Conservation (phyloP, 2,113 vertebrate species). For the Cygnus atratus region DNA sequence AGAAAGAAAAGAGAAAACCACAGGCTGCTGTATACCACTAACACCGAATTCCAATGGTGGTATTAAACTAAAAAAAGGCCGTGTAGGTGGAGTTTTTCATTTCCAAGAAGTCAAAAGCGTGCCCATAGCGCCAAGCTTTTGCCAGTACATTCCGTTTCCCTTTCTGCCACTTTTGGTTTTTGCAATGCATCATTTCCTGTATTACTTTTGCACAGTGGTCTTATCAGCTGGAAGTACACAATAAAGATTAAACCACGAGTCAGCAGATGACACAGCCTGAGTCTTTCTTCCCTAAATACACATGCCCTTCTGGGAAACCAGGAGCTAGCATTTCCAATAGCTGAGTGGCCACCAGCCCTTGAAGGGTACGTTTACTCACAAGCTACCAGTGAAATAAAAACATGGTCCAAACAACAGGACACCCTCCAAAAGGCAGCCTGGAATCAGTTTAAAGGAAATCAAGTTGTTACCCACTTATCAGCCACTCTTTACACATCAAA, state of each 20-base stretch:
- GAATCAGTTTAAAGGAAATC: not conserved
- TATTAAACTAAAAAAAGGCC: not conserved
- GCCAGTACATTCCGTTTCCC: conserved; percentile 69
- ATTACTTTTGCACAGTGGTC: conserved; percentile 73
- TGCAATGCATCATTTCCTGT: conserved; percentile 72
- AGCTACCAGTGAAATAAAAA: not conserved
- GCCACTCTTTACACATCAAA: not conserved
- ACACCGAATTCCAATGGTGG: not conserved
- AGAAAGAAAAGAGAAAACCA: not conserved
- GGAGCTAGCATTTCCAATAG: not conserved
- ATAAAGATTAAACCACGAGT: conserved; percentile 73
- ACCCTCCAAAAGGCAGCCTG: not conserved
- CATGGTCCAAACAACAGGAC: not conserved
- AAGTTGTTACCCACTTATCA: not conserved
- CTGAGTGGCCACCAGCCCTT: not conserved
- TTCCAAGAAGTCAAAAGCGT: conserved; percentile 12
- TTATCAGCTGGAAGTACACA: conserved; percentile 79
- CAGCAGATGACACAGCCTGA: conserved; percentile 58
- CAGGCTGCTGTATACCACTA: not conserved
- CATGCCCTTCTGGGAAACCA: conserved; percentile 31
- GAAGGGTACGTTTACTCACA: not conserved
- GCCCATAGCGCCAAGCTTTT: not conserved
- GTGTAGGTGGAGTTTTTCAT: not conserved
- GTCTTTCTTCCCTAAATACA: conserved; percentile 49
- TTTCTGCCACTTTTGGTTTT: conserved; percentile 71